Base-by-base conservation (phyloP, 2,888 invertebrate genomes). In the Euplexia lucipara region DNA sequence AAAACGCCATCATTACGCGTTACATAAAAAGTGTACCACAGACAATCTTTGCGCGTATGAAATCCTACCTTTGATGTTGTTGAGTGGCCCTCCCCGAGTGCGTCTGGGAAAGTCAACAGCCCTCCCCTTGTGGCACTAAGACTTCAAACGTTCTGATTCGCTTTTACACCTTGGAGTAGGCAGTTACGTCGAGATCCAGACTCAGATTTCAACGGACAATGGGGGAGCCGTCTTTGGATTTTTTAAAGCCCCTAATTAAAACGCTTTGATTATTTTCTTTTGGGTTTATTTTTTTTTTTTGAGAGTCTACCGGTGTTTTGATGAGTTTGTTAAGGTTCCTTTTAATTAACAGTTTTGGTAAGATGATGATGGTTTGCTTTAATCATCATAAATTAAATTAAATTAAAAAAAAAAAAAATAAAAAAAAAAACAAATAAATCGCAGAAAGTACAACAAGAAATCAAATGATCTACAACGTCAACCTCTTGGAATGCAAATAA, bases 121-220 rank as follows among this genome's bases (percentile, higher is more conserved):
- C 70, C 87, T 86, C 89, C 86, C 86, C 85, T 84, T 82, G 75
- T 83, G 83, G n/a, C 42, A 78, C 83, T 85, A 83, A 84, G 83
- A 90, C 91, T 89, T 91, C 90, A 92, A 92, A 91, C 89, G 91
- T 75, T 87, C 86, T 88, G 92, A 91, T 92, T 91, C 89, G 91
- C 92, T 86, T 92, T 92, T 92, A 92, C 92, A 90, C 92, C 92
- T 92, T 89, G 78, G 83, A 88, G 89, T 85, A 89, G 88, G 85
- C 84, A 82, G 83, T 81, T 84, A 83, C 45, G 76, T 75, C 65
- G 81, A 78, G 80, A 82, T 78, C 64, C 69, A 79, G 75, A 73
- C 80, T 73, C 70, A 64, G 76, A 78, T 72, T 74, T 66, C 56
- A 47, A 42, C 52, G 66, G 78, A 82, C 78, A 82, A 82, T 75